Conservation (phyloP, 2,888 invertebrate genomes). For the Aspidiotus destructor region DNA sequence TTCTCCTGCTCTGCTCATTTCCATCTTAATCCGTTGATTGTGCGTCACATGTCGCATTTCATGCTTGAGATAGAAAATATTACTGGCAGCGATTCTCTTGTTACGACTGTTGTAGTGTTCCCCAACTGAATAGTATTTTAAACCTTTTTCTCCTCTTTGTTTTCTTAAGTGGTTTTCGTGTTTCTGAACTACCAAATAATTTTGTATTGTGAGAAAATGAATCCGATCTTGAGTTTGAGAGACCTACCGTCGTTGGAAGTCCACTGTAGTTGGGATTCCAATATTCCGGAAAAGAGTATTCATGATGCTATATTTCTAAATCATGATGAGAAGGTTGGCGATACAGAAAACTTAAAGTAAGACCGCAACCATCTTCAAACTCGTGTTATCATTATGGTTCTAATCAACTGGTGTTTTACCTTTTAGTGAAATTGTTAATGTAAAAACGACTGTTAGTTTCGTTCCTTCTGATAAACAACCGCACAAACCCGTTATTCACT, state of each 20-base stretch:
- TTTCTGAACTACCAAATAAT: no score
- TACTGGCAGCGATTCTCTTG: no score
- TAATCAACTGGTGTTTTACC: not conserved
- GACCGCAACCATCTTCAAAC: slow-evolving; percentile 9
- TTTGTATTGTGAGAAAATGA: no score
- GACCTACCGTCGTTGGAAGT: not conserved
- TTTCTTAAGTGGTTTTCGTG: no score
- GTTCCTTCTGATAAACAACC: not conserved
- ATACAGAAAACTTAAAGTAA: slow-evolving; percentile 8
- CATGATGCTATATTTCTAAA: slow-evolving; percentile 16
- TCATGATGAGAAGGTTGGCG: not conserved
- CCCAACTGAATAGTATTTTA: no score
- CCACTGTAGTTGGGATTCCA: slow-evolving; percentile 20
- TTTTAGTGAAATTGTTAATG: slow-evolving; percentile 18
- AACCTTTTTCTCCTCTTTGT: no score
- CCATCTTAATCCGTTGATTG: no score
- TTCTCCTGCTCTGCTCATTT: no score
- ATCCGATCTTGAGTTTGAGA: not conserved
- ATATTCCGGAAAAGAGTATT: slow-evolving; percentile 12
- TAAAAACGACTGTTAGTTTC: slow-evolving; percentile 15
- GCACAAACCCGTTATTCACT: not conserved
- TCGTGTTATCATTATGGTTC: not conserved
- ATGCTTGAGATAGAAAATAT: no score
- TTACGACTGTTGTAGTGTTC: no score
- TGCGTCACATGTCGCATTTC: no score